phyloP scores from a whole-genome alignment of 2,888 invertebrate genomes.

The Latrodectus hesperus region DNA sequence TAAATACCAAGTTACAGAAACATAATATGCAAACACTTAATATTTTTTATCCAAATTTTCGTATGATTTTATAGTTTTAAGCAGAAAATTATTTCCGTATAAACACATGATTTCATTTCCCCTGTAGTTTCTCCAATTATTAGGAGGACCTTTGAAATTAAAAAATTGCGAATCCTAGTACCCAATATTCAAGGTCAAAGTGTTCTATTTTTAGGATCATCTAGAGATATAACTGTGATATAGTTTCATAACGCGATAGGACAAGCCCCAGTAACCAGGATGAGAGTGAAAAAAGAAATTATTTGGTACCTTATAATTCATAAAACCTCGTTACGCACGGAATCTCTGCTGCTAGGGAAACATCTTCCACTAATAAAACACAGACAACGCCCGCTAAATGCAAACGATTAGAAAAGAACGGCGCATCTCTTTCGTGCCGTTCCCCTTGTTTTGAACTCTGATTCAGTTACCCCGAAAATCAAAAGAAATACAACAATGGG shows the following conservation, averaged over 20 bases:
- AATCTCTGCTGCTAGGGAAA: slow-evolving; percentile 63
- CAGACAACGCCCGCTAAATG: slow-evolving; percentile 52
- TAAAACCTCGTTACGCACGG: slow-evolving; percentile 56
- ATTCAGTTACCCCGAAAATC: neutral
- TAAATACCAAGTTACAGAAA: too few species aligned
- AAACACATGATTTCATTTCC: too few species aligned
- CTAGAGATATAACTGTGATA: neutral
- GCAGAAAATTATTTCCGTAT: too few species aligned
- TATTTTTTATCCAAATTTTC: too few species aligned
- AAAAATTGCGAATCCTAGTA: too few species aligned
- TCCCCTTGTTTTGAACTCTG: neutral
- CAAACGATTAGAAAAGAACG: slow-evolving; percentile 18
- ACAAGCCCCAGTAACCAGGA: slow-evolving; percentile 32
- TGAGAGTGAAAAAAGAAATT: slow-evolving; percentile 42
- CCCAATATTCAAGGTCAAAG: neutral
- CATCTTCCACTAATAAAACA: slow-evolving; percentile 64
- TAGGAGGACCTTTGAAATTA: too few species aligned
- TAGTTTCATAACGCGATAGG: slow-evolving; percentile 4
- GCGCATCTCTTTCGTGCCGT: slow-evolving; percentile 2
- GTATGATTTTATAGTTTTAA: too few species aligned
- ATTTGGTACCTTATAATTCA: slow-evolving; percentile 58
- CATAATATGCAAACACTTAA: too few species aligned
- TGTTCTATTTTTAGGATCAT: neutral
- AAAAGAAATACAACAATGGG: neutral
- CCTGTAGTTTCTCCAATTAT: too few species aligned